Percentiles rank a stretch among this genome's conserved stretches.
Conservation (phyloP, 2,888 invertebrate species). For the Dicycla oo region DNA sequence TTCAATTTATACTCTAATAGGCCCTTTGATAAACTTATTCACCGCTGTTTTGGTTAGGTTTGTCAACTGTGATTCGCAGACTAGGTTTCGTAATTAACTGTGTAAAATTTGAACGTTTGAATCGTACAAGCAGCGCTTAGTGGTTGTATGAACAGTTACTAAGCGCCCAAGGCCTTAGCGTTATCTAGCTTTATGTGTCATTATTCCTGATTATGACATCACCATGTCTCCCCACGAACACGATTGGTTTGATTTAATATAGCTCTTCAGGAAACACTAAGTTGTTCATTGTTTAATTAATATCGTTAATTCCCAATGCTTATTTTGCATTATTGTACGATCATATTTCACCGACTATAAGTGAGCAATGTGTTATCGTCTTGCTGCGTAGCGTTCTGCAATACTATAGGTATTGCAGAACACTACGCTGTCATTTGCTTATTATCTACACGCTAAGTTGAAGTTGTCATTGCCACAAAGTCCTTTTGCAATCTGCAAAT, state of each 20-base stretch:
- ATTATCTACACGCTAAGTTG: slow-evolving; percentile 6
- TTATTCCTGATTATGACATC: slow-evolving; percentile 70
- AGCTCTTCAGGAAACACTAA: slow-evolving; percentile 19
- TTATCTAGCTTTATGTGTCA: slow-evolving; percentile 73
- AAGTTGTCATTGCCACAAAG: slow-evolving; percentile 1
- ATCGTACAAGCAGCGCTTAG: slow-evolving; percentile 53
- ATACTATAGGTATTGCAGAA: neutral
- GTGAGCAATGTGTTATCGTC: slow-evolving; percentile 52
- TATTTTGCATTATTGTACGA: slow-evolving; percentile 12
- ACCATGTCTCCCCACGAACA: slow-evolving; percentile 50
- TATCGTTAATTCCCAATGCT: neutral
- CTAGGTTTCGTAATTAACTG: slow-evolving; percentile 40
- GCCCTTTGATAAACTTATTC: slow-evolving; percentile 4
- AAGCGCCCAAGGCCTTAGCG: slow-evolving; percentile 70
- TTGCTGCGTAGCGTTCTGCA: slow-evolving; percentile 35
- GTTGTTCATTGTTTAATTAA: slow-evolving; percentile 16
- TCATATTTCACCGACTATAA: slow-evolving; percentile 39
- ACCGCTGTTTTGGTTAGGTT: slow-evolving; percentile 14
- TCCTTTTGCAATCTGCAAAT: neutral
- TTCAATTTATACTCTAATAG: slow-evolving; percentile 25
- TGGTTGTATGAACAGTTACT: slow-evolving; percentile 68
- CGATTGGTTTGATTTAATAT: slow-evolving; percentile 42
- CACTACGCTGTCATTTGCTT: slow-evolving; percentile 4
- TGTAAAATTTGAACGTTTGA: slow-evolving; percentile 41
- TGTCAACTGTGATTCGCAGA: slow-evolving; percentile 37